Evolutionary conservation across 2,888 invertebrate species (phyloP), one percentile per base, ranked within the genome.

Genomic region (Lepidonotus clava): DNA sequence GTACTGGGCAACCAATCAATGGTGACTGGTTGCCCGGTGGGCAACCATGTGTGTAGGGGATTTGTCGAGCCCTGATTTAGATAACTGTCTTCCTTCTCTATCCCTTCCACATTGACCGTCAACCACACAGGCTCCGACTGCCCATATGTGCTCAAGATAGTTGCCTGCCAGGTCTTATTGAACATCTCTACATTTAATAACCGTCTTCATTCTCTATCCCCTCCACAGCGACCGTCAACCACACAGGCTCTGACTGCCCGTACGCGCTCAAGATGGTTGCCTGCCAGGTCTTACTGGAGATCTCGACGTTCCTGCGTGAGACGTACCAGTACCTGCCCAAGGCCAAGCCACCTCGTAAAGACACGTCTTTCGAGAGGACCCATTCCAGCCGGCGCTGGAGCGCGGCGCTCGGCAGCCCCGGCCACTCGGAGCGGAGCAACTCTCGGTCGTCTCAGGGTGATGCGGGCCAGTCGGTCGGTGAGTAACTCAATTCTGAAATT

Each of bases 181-280:
- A 99, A 99, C 95, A 98, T 99, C 87, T 99, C 99, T 0, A 96
- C 98, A 0, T 99, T 99, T n/a, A n/a, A n/a, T n/a, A n/a, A n/a
- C n/a, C n/a, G n/a, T n/a, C n/a, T n/a, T n/a, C n/a, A n/a, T n/a
- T n/a, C n/a, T n/a, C n/a, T n/a, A n/a, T n/a, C n/a, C n/a, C n/a
- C n/a, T n/a, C n/a, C 18, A 24, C 90, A 94, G 94, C 93, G 24
- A 93, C 93, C 40, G 93, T 94, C 32, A 94, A 94, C 89, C 90
- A 90, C 8, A 90, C 90, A 41, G 94, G 94, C 4, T 91, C 91
- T 8, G 92, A 92, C 53, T 99, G 99, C 93, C 95, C 95, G 0
- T 94, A 94, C 88, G 95, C 95, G 0, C 95, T 99, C 83, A 96
- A 98, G 92, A 95, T 99, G 90, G 96, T 99, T 76, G 99, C 99